Conservation (phyloP, 2,888 invertebrate species). For the Amiota minor region DNA sequence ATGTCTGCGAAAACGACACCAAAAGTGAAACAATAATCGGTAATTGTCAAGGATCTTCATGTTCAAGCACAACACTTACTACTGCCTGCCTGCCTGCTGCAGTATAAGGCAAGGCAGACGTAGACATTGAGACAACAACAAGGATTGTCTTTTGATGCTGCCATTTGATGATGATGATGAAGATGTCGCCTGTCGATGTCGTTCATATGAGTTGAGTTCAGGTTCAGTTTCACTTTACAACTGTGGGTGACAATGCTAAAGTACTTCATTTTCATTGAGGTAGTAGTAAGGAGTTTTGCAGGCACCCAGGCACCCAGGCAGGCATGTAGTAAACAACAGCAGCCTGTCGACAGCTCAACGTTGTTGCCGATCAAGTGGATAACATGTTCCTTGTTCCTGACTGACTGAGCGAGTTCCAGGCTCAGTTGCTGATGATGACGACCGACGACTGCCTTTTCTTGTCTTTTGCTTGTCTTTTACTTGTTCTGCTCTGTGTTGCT, state of each 20-base stretch:
- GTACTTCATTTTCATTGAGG: not conserved
- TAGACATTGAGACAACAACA: not conserved
- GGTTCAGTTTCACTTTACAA: not conserved
- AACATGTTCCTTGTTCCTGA: slow-evolving; percentile 10
- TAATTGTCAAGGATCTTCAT: slow-evolving; percentile 39
- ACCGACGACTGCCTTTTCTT: slow-evolving; percentile 12
- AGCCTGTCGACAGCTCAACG: slow-evolving; percentile 7
- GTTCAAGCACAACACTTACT: not conserved
- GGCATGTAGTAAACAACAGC: not conserved
- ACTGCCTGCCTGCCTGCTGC: too few species aligned
- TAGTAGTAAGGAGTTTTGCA: not conserved
- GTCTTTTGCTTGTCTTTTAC: not conserved
- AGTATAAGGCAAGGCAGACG: not conserved
- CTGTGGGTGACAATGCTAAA: not conserved
- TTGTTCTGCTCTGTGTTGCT: slow-evolving; percentile 13
- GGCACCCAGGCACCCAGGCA: not conserved
- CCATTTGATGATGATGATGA: not conserved
- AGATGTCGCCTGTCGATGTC: not conserved
- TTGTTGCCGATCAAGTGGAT: slow-evolving; percentile 26
- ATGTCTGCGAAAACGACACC: slow-evolving; percentile 23
- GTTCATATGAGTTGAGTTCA: not conserved
- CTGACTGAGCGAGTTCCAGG: not conserved
- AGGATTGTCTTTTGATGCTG: too few species aligned
- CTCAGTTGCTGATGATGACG: too few species aligned
- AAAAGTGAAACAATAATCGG: slow-evolving; percentile 38